Percentiles rank a stretch among this genome's conserved stretches.
These are phyloP conservation scores for Electrona antarctica DNA, from an alignment of 2,113 vertebrate genomes.

Conservation along the genomic window DNA sequence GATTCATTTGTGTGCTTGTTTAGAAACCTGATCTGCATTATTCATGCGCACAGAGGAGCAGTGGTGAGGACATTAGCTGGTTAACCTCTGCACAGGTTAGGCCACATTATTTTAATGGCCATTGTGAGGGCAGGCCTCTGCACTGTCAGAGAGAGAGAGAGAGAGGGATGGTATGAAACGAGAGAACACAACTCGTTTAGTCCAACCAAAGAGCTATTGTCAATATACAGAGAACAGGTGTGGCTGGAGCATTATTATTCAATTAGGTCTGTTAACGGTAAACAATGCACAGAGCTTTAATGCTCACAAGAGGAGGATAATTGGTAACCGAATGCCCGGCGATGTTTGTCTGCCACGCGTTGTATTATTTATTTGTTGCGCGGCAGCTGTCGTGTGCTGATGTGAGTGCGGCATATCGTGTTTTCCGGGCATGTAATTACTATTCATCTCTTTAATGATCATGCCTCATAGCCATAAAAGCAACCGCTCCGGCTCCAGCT, in stretches of 20 bases:
- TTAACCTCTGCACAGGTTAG: conserved; percentile 78
- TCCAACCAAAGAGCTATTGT: conserved; percentile 46
- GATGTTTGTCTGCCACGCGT: conserved; percentile 56
- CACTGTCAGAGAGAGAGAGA: conserved; percentile 23
- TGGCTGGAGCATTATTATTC: conserved; percentile 66
- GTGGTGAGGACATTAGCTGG: conserved; percentile 73
- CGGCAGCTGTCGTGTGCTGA: conserved; percentile 59
- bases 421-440: conserved; percentile 53
- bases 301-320: conserved; percentile 67
- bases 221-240: conserved; percentile 62
- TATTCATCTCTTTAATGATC: conserved; percentile 47
- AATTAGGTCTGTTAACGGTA: conserved; percentile 66
- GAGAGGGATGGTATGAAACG: conserved; percentile 4
- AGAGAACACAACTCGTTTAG: conserved; percentile 58
- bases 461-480: conserved; percentile 44
- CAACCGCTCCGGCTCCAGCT: conserved; percentile 32
- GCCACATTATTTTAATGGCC: conserved; percentile 78
- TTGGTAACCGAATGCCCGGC: conserved; percentile 63
- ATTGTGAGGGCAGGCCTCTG: conserved; percentile 54
- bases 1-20: conserved; percentile 79
- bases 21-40: conserved; percentile 78
- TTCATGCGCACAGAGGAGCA: conserved; percentile 73
- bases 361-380: conserved; percentile 53
- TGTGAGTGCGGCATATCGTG: conserved; percentile 34
- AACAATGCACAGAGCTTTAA: conserved; percentile 63